Conservation (phyloP, 2,113 vertebrate genomes). For the Sylvietta virens region DNA sequence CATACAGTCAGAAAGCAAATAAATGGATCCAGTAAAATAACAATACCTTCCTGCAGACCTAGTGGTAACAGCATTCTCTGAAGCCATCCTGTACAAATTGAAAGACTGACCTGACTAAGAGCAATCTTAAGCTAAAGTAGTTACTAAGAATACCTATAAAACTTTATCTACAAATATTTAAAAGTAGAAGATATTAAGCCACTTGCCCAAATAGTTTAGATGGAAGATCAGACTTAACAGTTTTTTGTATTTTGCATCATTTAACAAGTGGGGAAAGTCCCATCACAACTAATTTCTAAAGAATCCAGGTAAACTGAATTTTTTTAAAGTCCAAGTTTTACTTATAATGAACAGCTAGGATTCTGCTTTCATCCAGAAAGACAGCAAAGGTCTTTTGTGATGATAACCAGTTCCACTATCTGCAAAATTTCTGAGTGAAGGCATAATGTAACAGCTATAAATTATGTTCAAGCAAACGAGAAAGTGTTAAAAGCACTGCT, state of each 20-base stretch:
- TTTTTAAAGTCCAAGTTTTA: neutral
- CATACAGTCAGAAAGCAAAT: neutral
- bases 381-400: constrained; percentile 21
- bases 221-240: neutral
- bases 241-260: neutral
- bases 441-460: constrained; percentile 21
- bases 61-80: neutral
- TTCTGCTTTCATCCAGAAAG: neutral
- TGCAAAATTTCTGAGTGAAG: constrained; percentile 33
- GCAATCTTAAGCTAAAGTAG: neutral
- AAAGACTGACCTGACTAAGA: neutral
- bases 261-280: neutral
- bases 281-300: neutral
- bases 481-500: constrained; percentile 34
- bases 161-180: neutral
- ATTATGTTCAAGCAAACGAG: constrained; percentile 44
- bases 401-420: neutral
- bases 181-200: neutral
- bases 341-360: neutral
- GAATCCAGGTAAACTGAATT: neutral
- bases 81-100: neutral
- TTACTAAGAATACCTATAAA: neutral
- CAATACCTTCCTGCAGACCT: neutral
- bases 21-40: neutral
- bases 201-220: neutral